phyloP scores from a whole-genome alignment of 2,888 invertebrate genomes.

The Eulithis testata region DNA sequence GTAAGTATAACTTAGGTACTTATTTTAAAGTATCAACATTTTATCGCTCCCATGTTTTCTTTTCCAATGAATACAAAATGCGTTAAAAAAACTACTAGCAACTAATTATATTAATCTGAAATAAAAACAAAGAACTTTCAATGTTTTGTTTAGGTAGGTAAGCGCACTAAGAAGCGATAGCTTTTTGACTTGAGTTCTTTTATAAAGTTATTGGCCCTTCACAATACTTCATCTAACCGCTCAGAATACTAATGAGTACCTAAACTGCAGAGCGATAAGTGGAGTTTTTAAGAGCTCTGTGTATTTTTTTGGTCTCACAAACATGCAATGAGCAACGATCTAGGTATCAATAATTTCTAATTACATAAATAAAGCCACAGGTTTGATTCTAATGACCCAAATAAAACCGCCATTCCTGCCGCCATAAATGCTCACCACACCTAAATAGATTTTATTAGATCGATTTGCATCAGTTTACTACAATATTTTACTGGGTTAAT shows the following conservation, averaged over 20 bases:
- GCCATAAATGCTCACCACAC: slow-evolving; percentile 22
- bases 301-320: too few species aligned
- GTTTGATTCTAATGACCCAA: slow-evolving; percentile 7
- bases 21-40: slow-evolving; percentile 7
- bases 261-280: too few species aligned
- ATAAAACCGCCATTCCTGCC: slow-evolving; percentile 16
- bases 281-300: too few species aligned
- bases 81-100: slow-evolving; percentile 28
- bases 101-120: slow-evolving; percentile 37
- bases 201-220: too few species aligned
- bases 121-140: slow-evolving; percentile 31
- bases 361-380: neutral
- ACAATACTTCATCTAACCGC: neutral
- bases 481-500: slow-evolving; percentile 32
- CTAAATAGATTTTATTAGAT: slow-evolving; percentile 33
- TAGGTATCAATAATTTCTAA: too few species aligned
- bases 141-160: slow-evolving; percentile 5
- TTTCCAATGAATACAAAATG: slow-evolving; percentile 4
- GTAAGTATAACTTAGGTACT: neutral
- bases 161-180: slow-evolving; percentile 20
- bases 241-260: neutral
- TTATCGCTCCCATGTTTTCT: slow-evolving; percentile 10
- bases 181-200: slow-evolving; percentile 3
- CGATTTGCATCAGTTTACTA: slow-evolving; percentile 33
- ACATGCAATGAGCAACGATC: too few species aligned